Evolutionary conservation across 2,888 invertebrate genomes (phyloP).

Genomic region (Cordilura impudica): DNA sequence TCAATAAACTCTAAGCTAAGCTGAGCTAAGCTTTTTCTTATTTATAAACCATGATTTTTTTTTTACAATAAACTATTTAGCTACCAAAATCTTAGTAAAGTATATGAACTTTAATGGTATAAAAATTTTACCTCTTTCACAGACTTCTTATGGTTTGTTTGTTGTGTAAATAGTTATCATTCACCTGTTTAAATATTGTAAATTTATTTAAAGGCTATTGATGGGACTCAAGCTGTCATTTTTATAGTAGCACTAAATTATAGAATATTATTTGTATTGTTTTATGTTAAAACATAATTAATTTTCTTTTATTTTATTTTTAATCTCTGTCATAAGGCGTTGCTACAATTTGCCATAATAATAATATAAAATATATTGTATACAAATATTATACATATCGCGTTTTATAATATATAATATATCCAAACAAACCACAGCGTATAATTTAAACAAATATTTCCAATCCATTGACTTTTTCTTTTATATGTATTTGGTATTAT

Average conservation of each 20-base stretch:
- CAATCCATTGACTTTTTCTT: constrained; percentile 34
- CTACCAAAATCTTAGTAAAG: too few species aligned
- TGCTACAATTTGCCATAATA: constrained; percentile 30
- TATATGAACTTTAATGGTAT: too few species aligned
- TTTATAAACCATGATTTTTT: too few species aligned
- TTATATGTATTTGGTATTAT: not conserved
- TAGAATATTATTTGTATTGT: not conserved
- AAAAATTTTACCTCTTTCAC: too few species aligned
- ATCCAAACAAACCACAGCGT: too few species aligned
- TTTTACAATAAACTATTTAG: too few species aligned
- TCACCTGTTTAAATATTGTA: too few species aligned
- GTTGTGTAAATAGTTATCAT: too few species aligned
- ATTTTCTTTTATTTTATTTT: not conserved
- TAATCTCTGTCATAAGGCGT: constrained; percentile 6
- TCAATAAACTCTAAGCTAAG: too few species aligned
- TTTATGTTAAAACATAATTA: not conserved
- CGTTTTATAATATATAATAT: not conserved
- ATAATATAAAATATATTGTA: constrained; percentile 22
- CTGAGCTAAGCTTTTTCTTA: too few species aligned
- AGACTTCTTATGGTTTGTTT: too few species aligned
- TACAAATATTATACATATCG: not conserved
- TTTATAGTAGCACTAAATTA: not conserved
- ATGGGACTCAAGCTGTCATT: not conserved
- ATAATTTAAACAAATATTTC: constrained; percentile 22
- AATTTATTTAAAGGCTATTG: too few species aligned